These are phyloP conservation scores for Melanotus villosus DNA, from an alignment of 2,888 invertebrate species.

Conservation along the genomic window DNA sequence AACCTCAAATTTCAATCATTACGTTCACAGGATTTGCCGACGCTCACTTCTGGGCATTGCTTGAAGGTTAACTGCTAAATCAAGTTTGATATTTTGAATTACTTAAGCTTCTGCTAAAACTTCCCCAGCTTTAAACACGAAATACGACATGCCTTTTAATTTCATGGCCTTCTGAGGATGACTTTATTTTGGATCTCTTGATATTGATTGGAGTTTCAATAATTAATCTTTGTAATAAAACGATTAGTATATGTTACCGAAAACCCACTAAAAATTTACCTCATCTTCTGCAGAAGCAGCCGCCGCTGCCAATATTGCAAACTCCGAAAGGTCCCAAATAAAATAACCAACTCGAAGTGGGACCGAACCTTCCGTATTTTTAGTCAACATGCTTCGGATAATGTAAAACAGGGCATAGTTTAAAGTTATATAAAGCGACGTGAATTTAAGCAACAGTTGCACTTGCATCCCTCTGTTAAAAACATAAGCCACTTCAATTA, in stretches of 20 bases:
- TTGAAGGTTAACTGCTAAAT: too few species aligned
- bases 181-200: too few species aligned
- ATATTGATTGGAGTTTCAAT: background rate
- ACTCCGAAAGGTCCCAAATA: background rate
- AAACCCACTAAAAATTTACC: background rate
- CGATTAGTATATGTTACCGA: background rate
- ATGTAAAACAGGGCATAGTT: slow-evolving; percentile 1
- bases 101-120: too few species aligned
- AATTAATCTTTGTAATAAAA: background rate
- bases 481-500: background rate
- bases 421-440: slow-evolving; percentile 1
- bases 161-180: too few species aligned
- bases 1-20: too few species aligned
- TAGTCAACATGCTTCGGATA: background rate
- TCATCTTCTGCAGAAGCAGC: background rate
- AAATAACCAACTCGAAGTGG: background rate
- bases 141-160: too few species aligned
- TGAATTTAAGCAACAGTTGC: slow-evolving; percentile 6
- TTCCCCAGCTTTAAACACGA: too few species aligned
- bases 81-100: too few species aligned
- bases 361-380: background rate
- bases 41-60: too few species aligned
- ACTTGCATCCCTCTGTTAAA: background rate
- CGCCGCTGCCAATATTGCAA: background rate
- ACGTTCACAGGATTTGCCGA: too few species aligned